These are phyloP conservation scores for Calameuta filiformis DNA, from an alignment of 2,888 invertebrate species.

Conservation along the genomic window DNA sequence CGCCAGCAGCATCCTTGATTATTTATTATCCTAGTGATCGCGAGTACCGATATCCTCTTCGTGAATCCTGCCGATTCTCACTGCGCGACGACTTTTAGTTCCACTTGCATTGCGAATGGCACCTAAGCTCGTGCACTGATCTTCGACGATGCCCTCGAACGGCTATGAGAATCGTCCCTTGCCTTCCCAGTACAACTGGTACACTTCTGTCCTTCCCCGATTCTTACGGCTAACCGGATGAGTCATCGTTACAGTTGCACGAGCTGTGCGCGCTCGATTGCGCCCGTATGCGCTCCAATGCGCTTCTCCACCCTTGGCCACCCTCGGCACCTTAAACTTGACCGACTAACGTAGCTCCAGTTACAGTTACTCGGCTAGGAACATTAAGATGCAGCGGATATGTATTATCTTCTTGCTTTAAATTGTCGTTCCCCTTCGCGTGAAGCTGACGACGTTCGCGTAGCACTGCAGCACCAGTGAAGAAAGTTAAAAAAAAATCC, in stretches of 20 bases:
- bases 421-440: neutral
- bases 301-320: neutral
- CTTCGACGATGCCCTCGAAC: neutral
- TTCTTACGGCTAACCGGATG: neutral
- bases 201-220: neutral
- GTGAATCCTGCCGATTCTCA: neutral
- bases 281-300: neutral
- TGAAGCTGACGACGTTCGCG: neutral
- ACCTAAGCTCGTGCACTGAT: neutral
- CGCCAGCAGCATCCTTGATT: slow-evolving; percentile 69
- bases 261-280: neutral
- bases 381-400: neutral
- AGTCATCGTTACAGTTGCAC: neutral
- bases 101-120: neutral
- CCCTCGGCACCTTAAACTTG: neutral
- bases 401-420: neutral
- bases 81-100: neutral
- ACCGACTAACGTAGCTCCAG: neutral
- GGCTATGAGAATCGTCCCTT: neutral
- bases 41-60: neutral
- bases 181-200: neutral
- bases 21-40: neutral
- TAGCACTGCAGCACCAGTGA: neutral
- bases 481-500: neutral
- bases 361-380: neutral